These are phyloP conservation scores for Tinea trinotella DNA, from an alignment of 2,888 invertebrate species.

Conservation along the genomic window DNA sequence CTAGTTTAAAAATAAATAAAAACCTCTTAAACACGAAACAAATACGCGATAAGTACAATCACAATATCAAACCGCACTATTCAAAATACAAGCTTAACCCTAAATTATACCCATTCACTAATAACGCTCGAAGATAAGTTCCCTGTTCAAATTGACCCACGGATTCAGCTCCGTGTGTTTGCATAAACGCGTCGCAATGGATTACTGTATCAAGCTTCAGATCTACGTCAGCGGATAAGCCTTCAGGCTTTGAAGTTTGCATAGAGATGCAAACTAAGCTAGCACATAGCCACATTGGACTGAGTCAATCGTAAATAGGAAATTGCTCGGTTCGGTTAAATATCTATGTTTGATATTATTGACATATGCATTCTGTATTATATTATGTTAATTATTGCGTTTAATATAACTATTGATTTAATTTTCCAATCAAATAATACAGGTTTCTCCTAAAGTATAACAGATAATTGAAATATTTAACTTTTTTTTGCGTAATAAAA, in stretches of 20 bases:
- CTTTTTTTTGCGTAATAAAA: too few relatives aligned
- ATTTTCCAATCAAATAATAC: too few relatives aligned
- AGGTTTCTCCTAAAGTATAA: too few relatives aligned
- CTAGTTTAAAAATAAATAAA: too few relatives aligned
- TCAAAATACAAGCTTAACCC: slow-evolving; percentile 9
- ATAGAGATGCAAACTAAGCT: slow-evolving; percentile 14
- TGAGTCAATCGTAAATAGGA: slow-evolving; percentile 10
- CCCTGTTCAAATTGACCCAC: slow-evolving; percentile 14
- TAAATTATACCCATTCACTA: background rate
- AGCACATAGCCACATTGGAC: background rate
- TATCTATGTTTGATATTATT: too few relatives aligned
- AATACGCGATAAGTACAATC: too few relatives aligned
- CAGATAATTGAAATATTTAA: too few relatives aligned
- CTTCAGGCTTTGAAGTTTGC: slow-evolving; percentile 16
- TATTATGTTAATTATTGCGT: too few relatives aligned
- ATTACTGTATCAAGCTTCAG: slow-evolving; percentile 38
- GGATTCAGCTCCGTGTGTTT: slow-evolving; percentile 27
- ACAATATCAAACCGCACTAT: background rate
- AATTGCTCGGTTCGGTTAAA: background rate
- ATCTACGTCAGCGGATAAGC: slow-evolving; percentile 30
- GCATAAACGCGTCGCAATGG: slow-evolving; percentile 43
- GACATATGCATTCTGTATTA: too few relatives aligned
- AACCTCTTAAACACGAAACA: too few relatives aligned
- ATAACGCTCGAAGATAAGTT: slow-evolving; percentile 14
- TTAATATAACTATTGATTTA: too few relatives aligned